Evolutionary conservation across 2,113 vertebrate species (phyloP).

Genomic region (Isichthys henryi): DNA sequence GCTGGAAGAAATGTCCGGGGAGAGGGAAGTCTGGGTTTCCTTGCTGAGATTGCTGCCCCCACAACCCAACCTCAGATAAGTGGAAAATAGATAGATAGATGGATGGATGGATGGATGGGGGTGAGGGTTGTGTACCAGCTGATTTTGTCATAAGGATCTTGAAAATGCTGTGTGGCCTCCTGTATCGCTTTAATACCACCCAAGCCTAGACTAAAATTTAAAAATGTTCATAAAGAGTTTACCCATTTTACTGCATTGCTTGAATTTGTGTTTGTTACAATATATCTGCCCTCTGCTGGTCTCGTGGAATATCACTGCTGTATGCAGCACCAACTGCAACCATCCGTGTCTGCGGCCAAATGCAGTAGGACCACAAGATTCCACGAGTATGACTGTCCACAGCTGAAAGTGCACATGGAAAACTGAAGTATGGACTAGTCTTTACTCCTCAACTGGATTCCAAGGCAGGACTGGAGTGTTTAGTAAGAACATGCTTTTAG

Average conservation of each 20-base stretch:
- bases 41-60: no score
- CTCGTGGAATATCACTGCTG: background rate
- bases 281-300: background rate
- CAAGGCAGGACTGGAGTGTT: background rate
- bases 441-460: background rate
- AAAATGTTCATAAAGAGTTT: background rate
- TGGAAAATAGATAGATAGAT: no score
- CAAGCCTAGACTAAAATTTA: background rate
- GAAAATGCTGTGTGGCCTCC: background rate
- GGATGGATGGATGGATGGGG: background rate
- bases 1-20: no score
- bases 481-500: background rate
- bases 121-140: background rate
- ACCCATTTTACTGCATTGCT: background rate
- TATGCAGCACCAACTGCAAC: background rate
- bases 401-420: background rate
- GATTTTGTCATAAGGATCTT: background rate
- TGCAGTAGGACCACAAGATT: background rate
- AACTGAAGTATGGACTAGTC: background rate
- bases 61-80: no score
- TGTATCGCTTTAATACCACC: background rate
- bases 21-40: no score
- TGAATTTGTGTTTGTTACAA: background rate
- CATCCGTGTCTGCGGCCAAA: background rate
- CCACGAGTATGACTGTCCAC: background rate